These are phyloP conservation scores for Temnothorax rugatulus DNA, from an alignment of 2,888 invertebrate species.

Conservation along the genomic window DNA sequence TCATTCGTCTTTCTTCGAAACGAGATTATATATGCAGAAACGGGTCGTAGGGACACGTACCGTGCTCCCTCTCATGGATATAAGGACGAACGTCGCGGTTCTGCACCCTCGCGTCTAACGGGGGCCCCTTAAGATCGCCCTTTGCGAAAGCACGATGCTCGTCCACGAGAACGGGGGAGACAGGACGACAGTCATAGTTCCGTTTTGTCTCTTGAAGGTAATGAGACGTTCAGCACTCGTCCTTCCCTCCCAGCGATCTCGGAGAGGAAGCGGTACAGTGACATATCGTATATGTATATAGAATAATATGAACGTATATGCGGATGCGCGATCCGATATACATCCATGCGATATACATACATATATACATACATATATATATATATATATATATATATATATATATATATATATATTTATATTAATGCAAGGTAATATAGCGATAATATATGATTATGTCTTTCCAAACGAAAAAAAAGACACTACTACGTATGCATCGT, in stretches of 20 bases:
- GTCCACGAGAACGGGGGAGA: constrained; percentile 46
- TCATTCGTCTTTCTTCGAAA: constrained; percentile 41
- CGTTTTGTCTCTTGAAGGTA: constrained; percentile 22
- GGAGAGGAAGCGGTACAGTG: constrained; percentile 64
- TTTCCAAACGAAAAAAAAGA: constrained; percentile 76
- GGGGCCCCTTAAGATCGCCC: background rate
- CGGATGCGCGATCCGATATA: constrained; percentile 48
- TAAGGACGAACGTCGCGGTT: constrained; percentile 38
- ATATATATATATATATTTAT: constrained; percentile 65
- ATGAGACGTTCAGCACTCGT: constrained; percentile 54
- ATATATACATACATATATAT: constrained; percentile 59
- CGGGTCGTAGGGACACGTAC: constrained; percentile 61
- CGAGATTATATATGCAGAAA: constrained; percentile 52
- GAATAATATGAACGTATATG: constrained; percentile 59
- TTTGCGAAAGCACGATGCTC: constrained; percentile 41
- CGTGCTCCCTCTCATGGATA: constrained; percentile 60
- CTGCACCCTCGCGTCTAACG: constrained; percentile 14
- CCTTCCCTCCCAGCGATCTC: constrained; percentile 55
- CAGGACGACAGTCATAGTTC: constrained; percentile 49
- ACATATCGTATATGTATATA: constrained; percentile 54
- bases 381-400: constrained; percentile 70
- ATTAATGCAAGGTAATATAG: constrained; percentile 78
- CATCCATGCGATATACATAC: constrained; percentile 42
- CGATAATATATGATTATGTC: constrained; percentile 73
- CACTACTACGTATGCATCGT: constrained; percentile 78